Evolutionary conservation across 2,888 invertebrate species (phyloP), one percentile per base, ranked within the genome.

Genomic region (Epinotia demarniana): DNA sequence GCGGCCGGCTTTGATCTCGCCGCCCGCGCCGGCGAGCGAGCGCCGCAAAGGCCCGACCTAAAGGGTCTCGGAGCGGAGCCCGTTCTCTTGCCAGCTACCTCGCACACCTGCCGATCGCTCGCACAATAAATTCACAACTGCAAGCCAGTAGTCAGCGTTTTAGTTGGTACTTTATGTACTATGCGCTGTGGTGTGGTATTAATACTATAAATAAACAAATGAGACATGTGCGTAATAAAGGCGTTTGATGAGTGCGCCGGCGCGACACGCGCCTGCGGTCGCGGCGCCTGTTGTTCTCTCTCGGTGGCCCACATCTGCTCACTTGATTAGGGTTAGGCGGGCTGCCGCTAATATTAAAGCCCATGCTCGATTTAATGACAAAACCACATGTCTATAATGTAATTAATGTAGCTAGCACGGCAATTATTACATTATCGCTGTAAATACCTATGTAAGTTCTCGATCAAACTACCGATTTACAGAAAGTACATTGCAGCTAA

Each of bases 1-100:
- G 86, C 88, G 85, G 81, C 81, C 82, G 79, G 85, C 91, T 92
- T 92, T 92, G 91, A 92, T 92, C 88, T 87, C 81, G 82, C 89
- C 90, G 78, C 77, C 77, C 73, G 78, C 78, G 79, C 80, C 79
- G 81, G 81, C 83, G 82, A 81, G 83, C 81, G 82, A 81, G 75
- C 79, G 83, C 85, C 82, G 83, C 84, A 82, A 83, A 84, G 82
- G 82, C 83, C 83, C 82, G 81, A 82, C 72, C 67, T 27, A 68
- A 72, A 75, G 75, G 77, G 77, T 77, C 77, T 71, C 72, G 57
- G 60, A 57, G 73, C 77, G 49, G 60, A 57, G 73, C 77, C 68
- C 61, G 66, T 49, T 67, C 73, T 72, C 72, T 64, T 55, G 72
- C 72, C 84, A 81, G 81, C 84, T 85, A 85, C 83, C 82, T 82